phyloP scores from a whole-genome alignment of 2,888 invertebrate genomes.

The Eretmocerus hayati region DNA sequence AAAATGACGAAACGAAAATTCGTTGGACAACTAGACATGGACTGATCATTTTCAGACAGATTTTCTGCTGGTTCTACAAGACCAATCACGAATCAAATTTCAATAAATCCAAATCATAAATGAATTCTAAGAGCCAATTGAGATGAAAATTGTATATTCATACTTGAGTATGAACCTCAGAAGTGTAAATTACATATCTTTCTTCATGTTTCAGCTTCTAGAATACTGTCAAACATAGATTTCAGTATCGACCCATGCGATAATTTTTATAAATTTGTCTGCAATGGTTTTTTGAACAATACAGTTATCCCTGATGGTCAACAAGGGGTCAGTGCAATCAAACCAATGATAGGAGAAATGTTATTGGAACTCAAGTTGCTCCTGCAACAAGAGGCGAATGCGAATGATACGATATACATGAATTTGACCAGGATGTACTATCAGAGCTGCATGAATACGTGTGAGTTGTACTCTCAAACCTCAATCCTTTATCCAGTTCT shows the following conservation, averaged over 20 bases:
- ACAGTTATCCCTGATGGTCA: background rate
- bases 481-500: too few species aligned
- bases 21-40: too few species aligned
- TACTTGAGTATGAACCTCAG: too few species aligned
- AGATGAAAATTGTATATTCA: too few species aligned
- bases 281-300: conserved; percentile 8
- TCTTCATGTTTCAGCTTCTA: conserved; percentile 20
- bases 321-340: background rate
- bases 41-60: too few species aligned
- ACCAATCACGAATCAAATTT: too few species aligned
- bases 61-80: too few species aligned
- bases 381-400: background rate
- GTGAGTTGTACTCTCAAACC: too few species aligned
- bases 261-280: conserved; percentile 14
- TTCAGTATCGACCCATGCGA: conserved; percentile 7
- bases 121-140: too few species aligned
- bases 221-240: conserved; percentile 3
- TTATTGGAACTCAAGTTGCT: background rate
- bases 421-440: conserved; percentile 18
- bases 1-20: too few species aligned
- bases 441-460: conserved; percentile 28
- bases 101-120: too few species aligned
- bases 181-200: too few species aligned
- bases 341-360: background rate
- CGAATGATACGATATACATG: background rate